Evolutionary conservation across 1,140 invertebrate species (phyloP).

Genomic region (Xylocopa sonorina): DNA sequence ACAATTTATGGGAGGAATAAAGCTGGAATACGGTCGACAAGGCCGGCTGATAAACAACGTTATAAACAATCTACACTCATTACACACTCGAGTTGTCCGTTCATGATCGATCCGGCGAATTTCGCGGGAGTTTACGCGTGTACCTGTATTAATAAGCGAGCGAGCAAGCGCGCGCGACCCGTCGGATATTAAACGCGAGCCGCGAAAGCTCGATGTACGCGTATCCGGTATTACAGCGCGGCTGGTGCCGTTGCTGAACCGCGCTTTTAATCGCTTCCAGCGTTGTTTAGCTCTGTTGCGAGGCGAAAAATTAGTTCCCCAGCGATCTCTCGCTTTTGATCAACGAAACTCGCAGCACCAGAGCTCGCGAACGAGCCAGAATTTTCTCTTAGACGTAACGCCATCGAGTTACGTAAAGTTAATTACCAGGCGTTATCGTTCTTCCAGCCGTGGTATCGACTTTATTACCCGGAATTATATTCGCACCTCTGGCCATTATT

Average conservation of each 20-base stretch:
- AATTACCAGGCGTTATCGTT: conserved; percentile 19
- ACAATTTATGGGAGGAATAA: conserved; percentile 47
- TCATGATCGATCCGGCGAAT: conserved; percentile 41
- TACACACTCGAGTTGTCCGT: conserved; percentile 27
- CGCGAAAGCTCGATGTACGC: background rate
- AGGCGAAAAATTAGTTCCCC: no score
- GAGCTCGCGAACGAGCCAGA: background rate
- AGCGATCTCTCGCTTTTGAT: no score
- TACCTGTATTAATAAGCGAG: conserved; percentile 28
- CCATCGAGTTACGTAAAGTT: background rate
- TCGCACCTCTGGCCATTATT: conserved; percentile 31
- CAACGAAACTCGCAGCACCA: background rate
- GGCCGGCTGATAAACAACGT: conserved; percentile 55
- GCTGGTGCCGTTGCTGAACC: no score
- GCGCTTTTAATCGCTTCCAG: no score
- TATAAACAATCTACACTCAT: conserved; percentile 60
- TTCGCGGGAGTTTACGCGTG: conserved; percentile 25
- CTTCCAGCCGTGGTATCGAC: conserved; percentile 4
- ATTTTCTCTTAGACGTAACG: background rate
- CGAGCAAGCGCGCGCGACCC: no score
- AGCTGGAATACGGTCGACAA: conserved; percentile 48
- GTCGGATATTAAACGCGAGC: background rate
- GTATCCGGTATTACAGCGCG: no score
- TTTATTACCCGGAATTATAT: conserved; percentile 31
- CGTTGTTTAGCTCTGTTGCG: no score